These are phyloP conservation scores for Daboia siamensis DNA, from an alignment of 2,113 vertebrate species.

Conservation along the genomic window DNA sequence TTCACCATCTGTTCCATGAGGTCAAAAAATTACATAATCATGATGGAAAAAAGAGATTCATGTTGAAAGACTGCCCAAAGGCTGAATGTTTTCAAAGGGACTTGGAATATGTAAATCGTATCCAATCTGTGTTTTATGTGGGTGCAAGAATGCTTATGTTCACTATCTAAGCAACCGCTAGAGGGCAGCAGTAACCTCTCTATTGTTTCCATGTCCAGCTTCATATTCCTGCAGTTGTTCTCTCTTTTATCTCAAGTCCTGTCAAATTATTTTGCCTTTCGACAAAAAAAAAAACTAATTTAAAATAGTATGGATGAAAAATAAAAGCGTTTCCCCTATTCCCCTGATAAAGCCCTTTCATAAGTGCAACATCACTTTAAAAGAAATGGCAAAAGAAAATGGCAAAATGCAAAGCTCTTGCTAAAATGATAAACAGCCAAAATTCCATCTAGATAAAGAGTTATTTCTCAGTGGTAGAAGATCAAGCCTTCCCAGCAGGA, in stretches of 20 bases:
- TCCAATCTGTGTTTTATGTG: neutral
- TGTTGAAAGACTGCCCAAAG: neutral
- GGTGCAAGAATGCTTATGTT: neutral
- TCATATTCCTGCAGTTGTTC: neutral
- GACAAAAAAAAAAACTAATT: neutral
- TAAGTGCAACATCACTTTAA: neutral
- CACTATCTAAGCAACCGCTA: conserved; percentile 1
- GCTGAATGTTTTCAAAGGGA: neutral
- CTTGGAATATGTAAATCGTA: neutral
- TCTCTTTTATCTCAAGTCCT: neutral
- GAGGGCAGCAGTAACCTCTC: conserved; percentile 4
- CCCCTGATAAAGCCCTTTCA: neutral
- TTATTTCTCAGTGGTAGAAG: neutral
- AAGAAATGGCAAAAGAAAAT: neutral
- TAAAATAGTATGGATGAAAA: neutral
- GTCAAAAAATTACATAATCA: neutral
- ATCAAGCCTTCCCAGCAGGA: neutral
- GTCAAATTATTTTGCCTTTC: neutral
- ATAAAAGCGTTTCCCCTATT: neutral
- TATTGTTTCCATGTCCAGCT: neutral
- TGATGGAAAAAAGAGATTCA: neutral
- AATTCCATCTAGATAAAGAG: neutral
- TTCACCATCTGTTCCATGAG: neutral
- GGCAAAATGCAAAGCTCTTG: neutral
- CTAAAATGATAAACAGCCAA: neutral